Evolutionary conservation across 2,888 invertebrate species (phyloP).

Genomic region (Drosophila anomalata): DNA sequence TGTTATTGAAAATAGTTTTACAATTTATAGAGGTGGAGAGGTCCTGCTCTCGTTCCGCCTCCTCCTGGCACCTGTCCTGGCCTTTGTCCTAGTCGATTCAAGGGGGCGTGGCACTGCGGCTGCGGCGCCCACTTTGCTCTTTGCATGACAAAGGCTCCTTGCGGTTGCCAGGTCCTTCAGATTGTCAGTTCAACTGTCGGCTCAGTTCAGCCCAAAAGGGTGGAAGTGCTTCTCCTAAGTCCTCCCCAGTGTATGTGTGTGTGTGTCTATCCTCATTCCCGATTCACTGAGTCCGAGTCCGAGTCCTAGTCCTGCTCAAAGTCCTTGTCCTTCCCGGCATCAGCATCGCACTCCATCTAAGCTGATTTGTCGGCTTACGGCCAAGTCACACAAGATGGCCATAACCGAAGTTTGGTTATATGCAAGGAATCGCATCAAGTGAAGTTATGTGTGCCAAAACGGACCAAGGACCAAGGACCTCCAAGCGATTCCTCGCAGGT

Average conservation of each 20-base stretch:
- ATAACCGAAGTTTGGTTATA: conserved; percentile 43
- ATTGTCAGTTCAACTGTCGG: conserved; percentile 79
- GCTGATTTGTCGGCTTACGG: conserved; percentile 75
- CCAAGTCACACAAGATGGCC: conserved; percentile 63
- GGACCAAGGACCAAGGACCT: conserved; percentile 2
- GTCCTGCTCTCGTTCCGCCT: conserved; percentile 7
- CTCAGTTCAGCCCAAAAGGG: conserved; percentile 43
- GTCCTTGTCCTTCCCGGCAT: conserved; percentile 25
- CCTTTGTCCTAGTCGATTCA: conserved; percentile 23
- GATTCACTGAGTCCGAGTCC: conserved; percentile 2
- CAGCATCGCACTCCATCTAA: conserved; percentile 57
- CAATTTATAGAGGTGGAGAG: conserved; percentile 68
- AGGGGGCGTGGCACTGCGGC: conserved; percentile 33
- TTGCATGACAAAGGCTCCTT: conserved; percentile 74
- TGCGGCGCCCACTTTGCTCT: conserved; percentile 36
- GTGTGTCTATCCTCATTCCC: background rate
- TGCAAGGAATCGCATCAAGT: conserved; percentile 33
- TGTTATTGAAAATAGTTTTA: conserved; percentile 80
- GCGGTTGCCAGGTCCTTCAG: conserved; percentile 65
- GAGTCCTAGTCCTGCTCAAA: conserved; percentile 1
- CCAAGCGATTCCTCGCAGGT: background rate
- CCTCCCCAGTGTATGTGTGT: background rate
- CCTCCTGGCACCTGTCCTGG: conserved; percentile 18
- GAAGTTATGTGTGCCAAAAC: conserved; percentile 23
- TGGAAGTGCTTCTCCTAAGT: conserved; percentile 3